Conservation (phyloP, 2,113 vertebrate genomes). For the Atlantisia rogersi region DNA sequence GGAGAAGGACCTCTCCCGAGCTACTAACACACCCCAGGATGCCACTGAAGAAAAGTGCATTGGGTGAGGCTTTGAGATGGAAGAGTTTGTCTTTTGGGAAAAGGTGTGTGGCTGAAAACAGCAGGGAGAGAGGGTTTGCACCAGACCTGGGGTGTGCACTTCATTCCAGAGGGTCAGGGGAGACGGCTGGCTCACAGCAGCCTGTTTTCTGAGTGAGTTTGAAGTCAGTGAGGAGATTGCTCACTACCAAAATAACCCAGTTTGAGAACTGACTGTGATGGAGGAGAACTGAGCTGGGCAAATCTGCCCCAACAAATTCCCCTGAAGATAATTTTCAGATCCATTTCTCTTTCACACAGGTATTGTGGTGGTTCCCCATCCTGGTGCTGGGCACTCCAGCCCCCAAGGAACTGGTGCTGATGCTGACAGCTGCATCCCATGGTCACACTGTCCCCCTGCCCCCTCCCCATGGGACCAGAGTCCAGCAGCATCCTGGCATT, state of each 20-base stretch:
- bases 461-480: too few species aligned
- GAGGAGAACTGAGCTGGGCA: background rate
- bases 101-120: background rate
- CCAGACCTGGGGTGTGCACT: too few species aligned
- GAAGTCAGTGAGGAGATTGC: background rate
- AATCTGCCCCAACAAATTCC: background rate
- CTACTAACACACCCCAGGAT: too few species aligned
- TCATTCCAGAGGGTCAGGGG: background rate
- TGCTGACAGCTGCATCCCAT: background rate
- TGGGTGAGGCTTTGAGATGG: background rate
- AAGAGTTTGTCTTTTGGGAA: too few species aligned
- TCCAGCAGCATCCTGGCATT: background rate
- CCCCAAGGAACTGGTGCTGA: background rate
- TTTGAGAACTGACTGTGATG: background rate
- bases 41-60: too few species aligned
- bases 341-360: background rate
- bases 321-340: background rate
- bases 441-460: background rate
- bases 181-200: background rate
- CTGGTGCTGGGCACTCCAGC: background rate
- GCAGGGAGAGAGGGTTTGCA: background rate
- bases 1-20: too few species aligned
- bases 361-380: background rate
- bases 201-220: background rate
- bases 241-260: background rate